phyloP scores from a whole-genome alignment of 2,888 invertebrate genomes.

The Pediacus dermestoides region DNA sequence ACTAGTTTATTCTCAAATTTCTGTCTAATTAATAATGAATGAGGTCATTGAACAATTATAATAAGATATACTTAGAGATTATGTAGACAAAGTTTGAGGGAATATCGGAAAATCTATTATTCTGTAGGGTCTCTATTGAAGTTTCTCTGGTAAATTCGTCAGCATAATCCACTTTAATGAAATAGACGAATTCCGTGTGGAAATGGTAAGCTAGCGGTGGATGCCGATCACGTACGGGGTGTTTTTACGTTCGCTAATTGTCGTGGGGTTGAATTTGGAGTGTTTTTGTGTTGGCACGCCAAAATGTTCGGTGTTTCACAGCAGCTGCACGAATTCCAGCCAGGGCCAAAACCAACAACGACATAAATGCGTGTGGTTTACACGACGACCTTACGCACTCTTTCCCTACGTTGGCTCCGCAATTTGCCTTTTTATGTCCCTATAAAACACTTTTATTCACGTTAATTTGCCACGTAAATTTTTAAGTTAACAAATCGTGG shows the following conservation, averaged over 20 bases:
- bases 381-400: not conserved
- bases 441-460: constrained; percentile 8
- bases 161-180: constrained; percentile 20
- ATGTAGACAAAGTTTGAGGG: no score
- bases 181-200: constrained; percentile 18
- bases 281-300: constrained; percentile 18
- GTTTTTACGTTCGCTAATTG: constrained; percentile 27
- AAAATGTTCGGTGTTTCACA: constrained; percentile 12
- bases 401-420: not conserved
- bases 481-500: constrained; percentile 1
- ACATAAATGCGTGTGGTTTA: constrained; percentile 2
- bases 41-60: no score
- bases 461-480: constrained; percentile 4
- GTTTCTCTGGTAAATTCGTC: constrained; percentile 19
- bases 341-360: not conserved
- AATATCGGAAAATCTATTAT: not conserved
- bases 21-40: no score
- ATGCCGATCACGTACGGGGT: constrained; percentile 25
- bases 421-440: constrained; percentile 7
- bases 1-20: no score
- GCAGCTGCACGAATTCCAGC: constrained; percentile 6
- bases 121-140: constrained; percentile 13
- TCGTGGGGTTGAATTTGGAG: constrained; percentile 19
- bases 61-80: no score
- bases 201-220: constrained; percentile 21